phyloP scores from a whole-genome alignment of 2,797 vertebrate genomes.

The Apodemus agrarius region DNA sequence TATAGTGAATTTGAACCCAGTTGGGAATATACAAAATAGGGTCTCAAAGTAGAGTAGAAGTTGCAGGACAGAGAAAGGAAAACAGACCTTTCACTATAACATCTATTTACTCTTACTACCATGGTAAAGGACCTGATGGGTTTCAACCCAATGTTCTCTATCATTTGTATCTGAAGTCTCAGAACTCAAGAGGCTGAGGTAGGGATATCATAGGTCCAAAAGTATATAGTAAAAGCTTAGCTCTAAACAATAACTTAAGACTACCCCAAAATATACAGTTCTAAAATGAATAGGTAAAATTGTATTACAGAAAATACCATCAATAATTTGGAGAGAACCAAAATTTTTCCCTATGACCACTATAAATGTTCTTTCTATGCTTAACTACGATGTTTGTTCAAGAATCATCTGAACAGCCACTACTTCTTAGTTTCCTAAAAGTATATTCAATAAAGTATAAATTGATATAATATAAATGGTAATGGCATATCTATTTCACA shows the following conservation, averaged over 20 bases:
- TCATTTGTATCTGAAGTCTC: background rate
- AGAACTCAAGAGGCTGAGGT: background rate
- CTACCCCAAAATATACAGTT: slow-evolving; percentile 9
- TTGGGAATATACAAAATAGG: background rate
- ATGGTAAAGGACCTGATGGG: background rate
- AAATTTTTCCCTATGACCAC: background rate
- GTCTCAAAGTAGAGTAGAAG: background rate
- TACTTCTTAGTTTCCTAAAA: background rate
- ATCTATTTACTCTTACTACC: slow-evolving; percentile 6
- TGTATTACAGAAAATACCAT: background rate
- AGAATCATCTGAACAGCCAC: background rate
- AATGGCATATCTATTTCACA: background rate
- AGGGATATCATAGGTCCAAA: background rate
- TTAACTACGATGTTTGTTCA: background rate
- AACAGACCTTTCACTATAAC: background rate
- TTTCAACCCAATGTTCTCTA: slow-evolving; percentile 33
- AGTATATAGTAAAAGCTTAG: background rate
- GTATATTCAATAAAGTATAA: background rate
- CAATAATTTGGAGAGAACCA: background rate
- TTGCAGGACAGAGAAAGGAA: background rate
- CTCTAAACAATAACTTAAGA: background rate
- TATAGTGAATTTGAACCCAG: background rate
- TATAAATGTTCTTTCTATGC: background rate
- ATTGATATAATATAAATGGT: background rate
- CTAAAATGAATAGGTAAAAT: slow-evolving; percentile 54